Evolutionary conservation across 2,113 vertebrate genomes (phyloP).

Genomic region (Rutilus rutilus): DNA sequence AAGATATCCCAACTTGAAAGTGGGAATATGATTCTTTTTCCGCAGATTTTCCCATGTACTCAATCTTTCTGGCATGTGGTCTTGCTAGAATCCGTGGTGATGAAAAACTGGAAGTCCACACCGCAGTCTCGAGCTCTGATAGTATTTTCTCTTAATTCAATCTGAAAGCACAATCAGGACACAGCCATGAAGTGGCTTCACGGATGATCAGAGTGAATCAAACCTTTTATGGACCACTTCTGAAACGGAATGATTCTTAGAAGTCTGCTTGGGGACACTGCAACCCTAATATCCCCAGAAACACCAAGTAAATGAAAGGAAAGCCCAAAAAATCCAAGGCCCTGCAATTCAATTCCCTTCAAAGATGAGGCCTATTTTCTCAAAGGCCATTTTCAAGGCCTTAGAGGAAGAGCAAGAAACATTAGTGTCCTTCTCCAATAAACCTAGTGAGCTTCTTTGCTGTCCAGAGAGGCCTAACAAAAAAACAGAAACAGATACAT

Average conservation of each 20-base stretch:
- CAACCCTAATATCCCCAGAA: conserved; percentile 28
- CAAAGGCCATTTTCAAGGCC: conserved; percentile 26
- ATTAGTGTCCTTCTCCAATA: background rate
- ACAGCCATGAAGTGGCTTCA: background rate
- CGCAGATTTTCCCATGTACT: background rate
- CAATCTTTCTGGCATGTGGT: background rate
- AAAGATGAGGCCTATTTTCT: conserved; percentile 32
- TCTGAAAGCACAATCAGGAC: conserved; percentile 47
- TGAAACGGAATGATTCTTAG: background rate
- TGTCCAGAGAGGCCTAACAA: background rate
- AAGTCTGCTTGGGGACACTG: background rate
- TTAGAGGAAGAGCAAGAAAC: background rate
- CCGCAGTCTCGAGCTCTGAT: background rate
- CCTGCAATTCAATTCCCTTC: conserved; percentile 12
- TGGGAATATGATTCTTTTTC: conserved; percentile 13
- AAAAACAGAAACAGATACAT: background rate
- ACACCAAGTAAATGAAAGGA: conserved; percentile 22
- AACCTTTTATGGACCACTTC: conserved; percentile 11
- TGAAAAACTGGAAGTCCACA: conserved; percentile 9
- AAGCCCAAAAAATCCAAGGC: conserved; percentile 22
- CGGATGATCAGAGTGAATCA: conserved; percentile 2
- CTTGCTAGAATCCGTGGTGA: background rate
- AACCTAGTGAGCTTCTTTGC: background rate
- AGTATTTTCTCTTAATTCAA: conserved; percentile 29
- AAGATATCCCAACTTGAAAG: background rate